Evolutionary conservation across 2,888 invertebrate genomes (phyloP).

Genomic region (Drosophila austrosaltans): DNA sequence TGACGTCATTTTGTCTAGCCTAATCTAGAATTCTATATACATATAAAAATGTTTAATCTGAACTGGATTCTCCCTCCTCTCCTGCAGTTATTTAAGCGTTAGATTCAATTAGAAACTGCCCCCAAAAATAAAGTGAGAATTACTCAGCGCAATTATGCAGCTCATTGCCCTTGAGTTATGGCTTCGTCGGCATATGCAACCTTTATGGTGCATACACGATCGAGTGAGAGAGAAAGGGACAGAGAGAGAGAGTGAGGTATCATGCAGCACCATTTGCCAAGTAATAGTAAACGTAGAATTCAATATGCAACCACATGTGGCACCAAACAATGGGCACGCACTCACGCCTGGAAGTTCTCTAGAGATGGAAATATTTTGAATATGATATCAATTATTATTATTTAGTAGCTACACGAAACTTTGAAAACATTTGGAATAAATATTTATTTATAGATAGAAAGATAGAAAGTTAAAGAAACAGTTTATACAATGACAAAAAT

Average conservation of each 20-base stretch:
- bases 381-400: neutral
- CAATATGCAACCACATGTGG: slow-evolving; percentile 72
- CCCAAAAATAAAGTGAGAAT: slow-evolving; percentile 69
- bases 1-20: slow-evolving; percentile 7
- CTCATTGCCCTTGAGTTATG: slow-evolving; percentile 76
- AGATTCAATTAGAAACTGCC: slow-evolving; percentile 55
- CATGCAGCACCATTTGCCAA: slow-evolving; percentile 31
- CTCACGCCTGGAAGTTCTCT: slow-evolving; percentile 35
- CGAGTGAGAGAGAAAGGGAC: neutral
- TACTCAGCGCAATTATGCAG: slow-evolving; percentile 78
- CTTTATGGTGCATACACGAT: slow-evolving; percentile 15
- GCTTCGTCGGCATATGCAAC: slow-evolving; percentile 56
- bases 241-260: slow-evolving; percentile 19
- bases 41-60: slow-evolving; percentile 6
- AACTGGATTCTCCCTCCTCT: neutral
- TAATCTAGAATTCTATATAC: slow-evolving; percentile 12
- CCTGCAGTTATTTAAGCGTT: slow-evolving; percentile 16
- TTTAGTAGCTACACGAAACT: neutral
- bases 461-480: no score
- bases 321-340: slow-evolving; percentile 52
- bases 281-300: slow-evolving; percentile 16
- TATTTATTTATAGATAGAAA: no score
- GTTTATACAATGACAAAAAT: no score
- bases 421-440: no score
- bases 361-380: slow-evolving; percentile 1